Conservation (phyloP, 2,888 invertebrate species). For the Pardosa pseudoannulata region DNA sequence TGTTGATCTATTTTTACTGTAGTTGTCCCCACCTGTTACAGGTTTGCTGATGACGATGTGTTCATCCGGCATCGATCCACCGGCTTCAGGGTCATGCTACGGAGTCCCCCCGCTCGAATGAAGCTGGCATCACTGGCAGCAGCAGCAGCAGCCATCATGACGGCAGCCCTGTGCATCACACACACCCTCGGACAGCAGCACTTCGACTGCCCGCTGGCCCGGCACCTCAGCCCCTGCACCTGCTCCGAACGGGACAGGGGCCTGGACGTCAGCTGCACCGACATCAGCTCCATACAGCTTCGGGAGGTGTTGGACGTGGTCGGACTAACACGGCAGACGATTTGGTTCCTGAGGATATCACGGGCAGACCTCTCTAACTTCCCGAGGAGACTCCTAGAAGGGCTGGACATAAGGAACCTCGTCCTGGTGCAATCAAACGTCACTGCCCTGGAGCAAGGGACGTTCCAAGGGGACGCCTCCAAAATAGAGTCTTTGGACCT, state of each 20-base stretch:
- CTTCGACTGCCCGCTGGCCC: slow-evolving; percentile 51
- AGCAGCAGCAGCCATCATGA: slow-evolving; percentile 37
- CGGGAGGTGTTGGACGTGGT: slow-evolving; percentile 70
- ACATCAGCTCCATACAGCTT: slow-evolving; percentile 45
- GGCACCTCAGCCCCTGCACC: slow-evolving; percentile 82
- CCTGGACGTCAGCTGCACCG: slow-evolving; percentile 91
- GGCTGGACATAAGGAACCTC: slow-evolving; percentile 90
- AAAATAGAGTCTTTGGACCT: slow-evolving; percentile 90
- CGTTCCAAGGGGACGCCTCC: slow-evolving; percentile 88
- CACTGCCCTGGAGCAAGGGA: slow-evolving; percentile 90
- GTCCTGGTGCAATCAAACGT: slow-evolving; percentile 91
- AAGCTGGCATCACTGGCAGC: slow-evolving; percentile 33
- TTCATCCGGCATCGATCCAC: slow-evolving; percentile 32
- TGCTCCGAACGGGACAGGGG: slow-evolving; percentile 89
- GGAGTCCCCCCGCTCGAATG: slow-evolving; percentile 42
- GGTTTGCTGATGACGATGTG: slow-evolving; percentile 62
- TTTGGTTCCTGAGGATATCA: slow-evolving; percentile 90
- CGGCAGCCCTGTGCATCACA: slow-evolving; percentile 41
- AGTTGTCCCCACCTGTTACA: not conserved
- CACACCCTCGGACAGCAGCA: slow-evolving; percentile 14
- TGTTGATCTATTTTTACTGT: not conserved
- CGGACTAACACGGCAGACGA: slow-evolving; percentile 78
- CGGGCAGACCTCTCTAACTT: slow-evolving; percentile 90
- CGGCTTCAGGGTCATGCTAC: slow-evolving; percentile 62
- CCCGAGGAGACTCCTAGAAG: slow-evolving; percentile 86